Base-by-base conservation (phyloP, 2,113 vertebrate species). In the Serilophus lunatus region DNA sequence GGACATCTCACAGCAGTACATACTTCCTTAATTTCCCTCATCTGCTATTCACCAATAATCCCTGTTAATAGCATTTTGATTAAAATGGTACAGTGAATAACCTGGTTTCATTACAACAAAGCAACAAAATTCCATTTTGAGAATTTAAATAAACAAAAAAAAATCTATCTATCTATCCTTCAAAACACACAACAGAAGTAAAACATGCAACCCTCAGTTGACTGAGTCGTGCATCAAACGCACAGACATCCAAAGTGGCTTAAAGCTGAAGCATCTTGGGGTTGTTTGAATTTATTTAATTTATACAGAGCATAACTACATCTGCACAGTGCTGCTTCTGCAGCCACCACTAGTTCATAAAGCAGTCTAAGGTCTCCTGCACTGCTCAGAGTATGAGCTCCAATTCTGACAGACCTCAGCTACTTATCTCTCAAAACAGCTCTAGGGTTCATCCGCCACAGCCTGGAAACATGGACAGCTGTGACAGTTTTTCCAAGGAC, bases 211-310 rank as follows among this genome's bases (percentile, higher is more conserved):
- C 24, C 29, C 57, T 54, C 36, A 49, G 24, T 13, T 2, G 2
- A 19, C 28, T 0, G 0, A 76, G 19, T 2, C 36, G n/a, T 50
- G 8, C 15, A 45, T 77, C 56, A 54, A 40, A 59, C 42, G 40
- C 12, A 28, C 36, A 60, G 45, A 82, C 17, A 82, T 89, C 11
- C 11, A 13, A 82, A 74, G 42, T 20, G 33, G 23, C 15, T 81
- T 81, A 81, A 65, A 57, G 50, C 50, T 53, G 7, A 92, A 44
- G 59, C 33, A 77, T 20, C 64, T 16, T 74, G 35, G 25, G 31
- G 10, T 81, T 86, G 44, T 29, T 7, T 68, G 33, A 83, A 83
- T 81, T 79, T 61, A 35, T 59, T 82, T 80, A 3, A 61, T 60
- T 90, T 70, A 38, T 28, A 68, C 16, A 29, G 26, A 85, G 29